phyloP scores from a whole-genome alignment of 2,113 vertebrate genomes.

The Malurus cyaneus region DNA sequence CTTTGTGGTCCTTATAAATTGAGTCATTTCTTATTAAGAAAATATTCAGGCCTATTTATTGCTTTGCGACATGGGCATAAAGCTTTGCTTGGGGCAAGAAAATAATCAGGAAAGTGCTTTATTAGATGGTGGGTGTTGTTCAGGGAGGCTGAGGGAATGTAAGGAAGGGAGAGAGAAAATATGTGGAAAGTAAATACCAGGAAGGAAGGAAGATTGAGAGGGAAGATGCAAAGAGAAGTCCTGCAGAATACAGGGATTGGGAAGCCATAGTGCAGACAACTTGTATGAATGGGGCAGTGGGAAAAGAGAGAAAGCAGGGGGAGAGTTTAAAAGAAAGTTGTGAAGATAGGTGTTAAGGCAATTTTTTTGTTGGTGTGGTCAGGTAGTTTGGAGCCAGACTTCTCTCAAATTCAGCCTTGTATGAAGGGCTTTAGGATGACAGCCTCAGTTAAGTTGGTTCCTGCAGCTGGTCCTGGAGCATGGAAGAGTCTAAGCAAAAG shows the following conservation, averaged over 20 bases:
- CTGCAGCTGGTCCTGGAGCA: neutral
- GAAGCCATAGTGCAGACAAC: neutral
- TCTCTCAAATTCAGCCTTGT: neutral
- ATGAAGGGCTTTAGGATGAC: neutral
- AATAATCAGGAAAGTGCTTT: neutral
- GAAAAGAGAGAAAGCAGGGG: neutral
- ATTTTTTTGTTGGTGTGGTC: neutral
- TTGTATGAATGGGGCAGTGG: neutral
- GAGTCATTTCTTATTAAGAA: neutral
- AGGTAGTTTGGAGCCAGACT: neutral
- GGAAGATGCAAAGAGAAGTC: neutral
- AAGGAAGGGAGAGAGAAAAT: neutral
- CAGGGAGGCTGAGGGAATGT: neutral
- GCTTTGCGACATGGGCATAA: neutral
- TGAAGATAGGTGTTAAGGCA: neutral
- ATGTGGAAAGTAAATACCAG: neutral
- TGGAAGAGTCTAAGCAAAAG: neutral
- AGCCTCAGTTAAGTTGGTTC: neutral
- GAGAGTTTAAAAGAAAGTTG: neutral
- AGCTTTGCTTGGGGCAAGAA: neutral
- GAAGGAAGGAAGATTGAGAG: neutral
- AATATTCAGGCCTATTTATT: conserved; percentile 13
- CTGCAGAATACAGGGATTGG: rapidly evolving
- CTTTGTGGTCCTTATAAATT: conserved; percentile 29
- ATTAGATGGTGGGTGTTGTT: neutral